Evolutionary conservation across 1,140 invertebrate genomes (phyloP).

Genomic region (Theocolax elegans): DNA sequence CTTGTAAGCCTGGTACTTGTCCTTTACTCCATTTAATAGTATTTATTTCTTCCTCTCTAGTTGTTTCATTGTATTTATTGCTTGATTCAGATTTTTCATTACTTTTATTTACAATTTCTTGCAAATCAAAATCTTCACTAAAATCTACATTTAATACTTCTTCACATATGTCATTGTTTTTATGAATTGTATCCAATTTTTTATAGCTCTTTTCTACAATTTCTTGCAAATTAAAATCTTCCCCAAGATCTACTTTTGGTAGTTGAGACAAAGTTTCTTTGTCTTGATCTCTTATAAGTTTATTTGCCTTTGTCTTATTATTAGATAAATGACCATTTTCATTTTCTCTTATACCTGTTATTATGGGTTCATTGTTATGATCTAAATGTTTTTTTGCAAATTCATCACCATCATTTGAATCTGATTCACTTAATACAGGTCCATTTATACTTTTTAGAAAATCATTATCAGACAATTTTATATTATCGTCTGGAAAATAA

Average conservation of each 20-base stretch:
- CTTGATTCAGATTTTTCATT: background rate
- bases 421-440: conserved; percentile 54
- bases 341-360: background rate
- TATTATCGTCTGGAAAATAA: conserved; percentile 3
- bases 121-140: conserved; percentile 56
- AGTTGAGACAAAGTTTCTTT: conserved; percentile 55
- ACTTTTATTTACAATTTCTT: conserved; percentile 39
- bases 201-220: conserved; percentile 28
- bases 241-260: conserved; percentile 59
- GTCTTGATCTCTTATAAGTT: conserved; percentile 7
- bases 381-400: conserved; percentile 15
- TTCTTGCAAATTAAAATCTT: conserved; percentile 54
- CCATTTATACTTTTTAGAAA: conserved; percentile 33
- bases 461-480: conserved; percentile 25
- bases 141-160: conserved; percentile 58
- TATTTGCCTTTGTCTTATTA: too few species aligned
- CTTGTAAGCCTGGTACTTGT: conserved; percentile 53
- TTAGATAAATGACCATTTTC: too few species aligned
- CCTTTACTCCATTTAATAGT: conserved; percentile 64
- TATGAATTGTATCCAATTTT: background rate
- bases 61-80: background rate
- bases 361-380: background rate
- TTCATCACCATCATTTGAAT: conserved; percentile 44
- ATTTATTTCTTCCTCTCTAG: background rate
- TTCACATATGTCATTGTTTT: background rate